These are phyloP conservation scores for Alexandromys fortis DNA, from an alignment of 2,113 vertebrate species.

Conservation along the genomic window DNA sequence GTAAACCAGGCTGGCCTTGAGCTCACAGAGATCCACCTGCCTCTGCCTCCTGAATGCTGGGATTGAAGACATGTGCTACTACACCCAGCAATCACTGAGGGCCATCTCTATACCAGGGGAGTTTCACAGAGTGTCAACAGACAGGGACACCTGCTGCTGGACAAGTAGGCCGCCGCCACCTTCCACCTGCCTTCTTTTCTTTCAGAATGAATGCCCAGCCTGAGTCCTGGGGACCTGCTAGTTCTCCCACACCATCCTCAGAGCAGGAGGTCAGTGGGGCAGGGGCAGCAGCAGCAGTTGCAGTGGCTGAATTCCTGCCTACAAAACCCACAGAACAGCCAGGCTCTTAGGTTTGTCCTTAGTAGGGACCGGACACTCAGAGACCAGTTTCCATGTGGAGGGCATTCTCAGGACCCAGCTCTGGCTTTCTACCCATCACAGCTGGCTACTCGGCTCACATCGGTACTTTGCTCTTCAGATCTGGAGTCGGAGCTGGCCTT, in stretches of 20 bases:
- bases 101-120: neutral
- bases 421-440: neutral
- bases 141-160: neutral
- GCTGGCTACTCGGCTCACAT: neutral
- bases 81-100: neutral
- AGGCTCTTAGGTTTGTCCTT: neutral
- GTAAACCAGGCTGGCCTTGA: neutral
- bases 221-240: too few relatives aligned
- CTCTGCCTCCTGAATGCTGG: neutral
- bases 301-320: neutral
- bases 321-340: neutral
- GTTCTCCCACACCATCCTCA: neutral
- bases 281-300: neutral
- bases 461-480: too few relatives aligned
- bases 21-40: neutral
- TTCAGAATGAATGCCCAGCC: neutral
- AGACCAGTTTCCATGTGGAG: neutral
- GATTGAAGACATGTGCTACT: neutral
- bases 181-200: neutral
- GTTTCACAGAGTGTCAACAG: neutral
- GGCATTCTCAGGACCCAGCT: neutral
- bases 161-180: accelerated
- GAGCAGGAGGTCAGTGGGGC: neutral
- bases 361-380: neutral
- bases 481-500: neutral